Evolutionary conservation across 30 jellyfish, hydroid and myxozoan genomes (phyloP).

Genomic region (Hydra vulgaris): DNA sequence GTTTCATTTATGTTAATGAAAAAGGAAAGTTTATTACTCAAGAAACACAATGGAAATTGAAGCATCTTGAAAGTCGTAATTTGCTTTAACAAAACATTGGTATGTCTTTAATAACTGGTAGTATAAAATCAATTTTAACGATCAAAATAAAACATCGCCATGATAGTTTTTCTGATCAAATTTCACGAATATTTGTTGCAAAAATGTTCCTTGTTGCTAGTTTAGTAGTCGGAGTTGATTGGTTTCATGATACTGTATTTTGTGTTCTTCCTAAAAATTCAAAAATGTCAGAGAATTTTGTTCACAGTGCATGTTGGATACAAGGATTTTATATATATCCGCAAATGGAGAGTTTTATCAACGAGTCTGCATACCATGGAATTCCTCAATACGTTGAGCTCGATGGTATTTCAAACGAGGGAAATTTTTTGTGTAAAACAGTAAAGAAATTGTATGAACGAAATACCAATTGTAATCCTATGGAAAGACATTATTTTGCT

Average conservation of each 20-base stretch:
- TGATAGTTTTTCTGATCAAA: constrained; percentile 33
- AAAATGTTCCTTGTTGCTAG: constrained; percentile 26
- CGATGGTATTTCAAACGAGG: constrained; percentile 23
- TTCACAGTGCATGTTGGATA: constrained; percentile 33
- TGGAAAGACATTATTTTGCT: constrained; percentile 19
- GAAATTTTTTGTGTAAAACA: neutral
- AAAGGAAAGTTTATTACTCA: neutral
- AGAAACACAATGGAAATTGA: neutral
- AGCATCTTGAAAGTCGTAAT: neutral
- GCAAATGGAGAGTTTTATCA: neutral
- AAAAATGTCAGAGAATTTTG: constrained; percentile 3
- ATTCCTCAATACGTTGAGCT: constrained; percentile 7
- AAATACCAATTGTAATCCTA: neutral
- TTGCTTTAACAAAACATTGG: too few relatives aligned
- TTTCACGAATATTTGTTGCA: constrained; percentile 17
- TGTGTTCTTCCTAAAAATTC: constrained; percentile 24
- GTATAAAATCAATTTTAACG: constrained; percentile 22
- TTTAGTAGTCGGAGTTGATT: constrained; percentile 33
- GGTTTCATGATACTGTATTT: constrained; percentile 37
- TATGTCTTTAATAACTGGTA: constrained; percentile 26
- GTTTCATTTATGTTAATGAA: neutral
- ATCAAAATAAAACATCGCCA: constrained; percentile 27
- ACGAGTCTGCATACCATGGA: constrained; percentile 27
- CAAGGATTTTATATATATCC: constrained; percentile 32
- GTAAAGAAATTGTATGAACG: neutral